Evolutionary conservation across 2,113 vertebrate species (phyloP), one percentile per base, ranked within the genome.

Genomic region (Callospermophilus lateralis): DNA sequence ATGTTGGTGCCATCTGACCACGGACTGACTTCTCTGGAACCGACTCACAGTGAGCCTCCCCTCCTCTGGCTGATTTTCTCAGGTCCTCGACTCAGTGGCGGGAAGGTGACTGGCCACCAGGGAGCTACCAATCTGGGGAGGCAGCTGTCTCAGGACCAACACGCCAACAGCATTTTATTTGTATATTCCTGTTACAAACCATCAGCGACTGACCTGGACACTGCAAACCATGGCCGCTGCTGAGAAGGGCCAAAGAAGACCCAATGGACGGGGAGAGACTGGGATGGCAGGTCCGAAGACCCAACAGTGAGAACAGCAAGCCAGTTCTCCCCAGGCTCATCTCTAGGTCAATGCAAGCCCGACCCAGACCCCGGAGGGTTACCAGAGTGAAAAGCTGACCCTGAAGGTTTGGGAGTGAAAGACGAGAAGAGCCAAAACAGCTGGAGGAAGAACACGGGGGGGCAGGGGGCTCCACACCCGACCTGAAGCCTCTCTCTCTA

Each of bases 211-310:
- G 39, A 19, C n/a, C n/a, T 32, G 16, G 3, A 65, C 9, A 8
- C 12, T 5, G 32, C 39, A 16, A n/a, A 45, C 8, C 0, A 4
- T 45, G 5, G 12, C 15, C n/a, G 9, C 3, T 1, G 32, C 45
- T 19, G 11, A 53, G 42, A 37, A 26, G 34, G 22, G 26, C 12
- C 30, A 34, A 2, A 0, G 34, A 32, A 26, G 34, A 5, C 15
- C 10, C 28, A 32, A 10, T 8, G 19, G 28, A 9, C 10, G 68
- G 24, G 20, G 6, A 0, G 37, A 9, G 0, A 8, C 45, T 22
- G 53, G 4, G 42, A 17, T 22, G 1, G 0, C 0, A 1, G 30
- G 28, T 32, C 61, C 22, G 55, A 30, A 34, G 37, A 26, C 2
- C n/a, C 6, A 3, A 15, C 3, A 6, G 8, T 22, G 26, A 32